Conservation (phyloP, 2,888 invertebrate species). For the Ophonus ardosiacus region DNA sequence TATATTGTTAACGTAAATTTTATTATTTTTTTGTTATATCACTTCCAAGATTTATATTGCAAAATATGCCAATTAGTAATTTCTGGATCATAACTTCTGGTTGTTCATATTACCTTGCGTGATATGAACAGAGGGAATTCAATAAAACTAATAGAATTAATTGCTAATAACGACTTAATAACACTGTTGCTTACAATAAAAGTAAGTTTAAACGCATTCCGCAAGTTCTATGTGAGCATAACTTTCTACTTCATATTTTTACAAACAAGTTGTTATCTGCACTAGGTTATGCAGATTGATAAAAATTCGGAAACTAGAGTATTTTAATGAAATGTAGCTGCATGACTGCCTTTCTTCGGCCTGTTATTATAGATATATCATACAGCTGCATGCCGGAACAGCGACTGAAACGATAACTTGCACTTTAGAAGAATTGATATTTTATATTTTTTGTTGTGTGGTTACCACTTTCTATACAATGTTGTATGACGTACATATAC, state of each 20-base stretch:
- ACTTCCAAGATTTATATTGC: too few species aligned
- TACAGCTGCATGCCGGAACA: conserved; percentile 24
- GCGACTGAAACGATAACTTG: background rate
- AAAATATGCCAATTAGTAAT: too few species aligned
- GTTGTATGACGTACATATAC: background rate
- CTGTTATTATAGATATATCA: background rate
- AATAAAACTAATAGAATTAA: background rate
- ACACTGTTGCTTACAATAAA: background rate
- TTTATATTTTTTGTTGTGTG: conserved; percentile 29
- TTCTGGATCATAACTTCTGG: too few species aligned
- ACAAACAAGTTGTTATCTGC: conserved; percentile 27
- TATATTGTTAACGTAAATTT: too few species aligned
- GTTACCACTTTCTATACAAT: conserved; percentile 26
- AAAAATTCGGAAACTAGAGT: conserved; percentile 37
- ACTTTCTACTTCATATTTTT: conserved; percentile 35
- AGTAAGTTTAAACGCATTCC: conserved; percentile 14
- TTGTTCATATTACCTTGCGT: too few species aligned
- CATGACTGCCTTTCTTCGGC: background rate
- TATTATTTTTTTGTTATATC: too few species aligned
- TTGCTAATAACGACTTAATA: background rate
- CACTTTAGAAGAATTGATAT: conserved; percentile 25
- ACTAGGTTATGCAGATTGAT: conserved; percentile 3
- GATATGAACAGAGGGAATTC: background rate
- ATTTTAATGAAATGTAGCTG: conserved; percentile 22
- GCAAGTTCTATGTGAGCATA: background rate